A percentile compares a stretch with the other conserved stretches of the same genome.
Conservation (phyloP, 2,113 vertebrate species). For the Ictidomys tridecemlineatus region DNA sequence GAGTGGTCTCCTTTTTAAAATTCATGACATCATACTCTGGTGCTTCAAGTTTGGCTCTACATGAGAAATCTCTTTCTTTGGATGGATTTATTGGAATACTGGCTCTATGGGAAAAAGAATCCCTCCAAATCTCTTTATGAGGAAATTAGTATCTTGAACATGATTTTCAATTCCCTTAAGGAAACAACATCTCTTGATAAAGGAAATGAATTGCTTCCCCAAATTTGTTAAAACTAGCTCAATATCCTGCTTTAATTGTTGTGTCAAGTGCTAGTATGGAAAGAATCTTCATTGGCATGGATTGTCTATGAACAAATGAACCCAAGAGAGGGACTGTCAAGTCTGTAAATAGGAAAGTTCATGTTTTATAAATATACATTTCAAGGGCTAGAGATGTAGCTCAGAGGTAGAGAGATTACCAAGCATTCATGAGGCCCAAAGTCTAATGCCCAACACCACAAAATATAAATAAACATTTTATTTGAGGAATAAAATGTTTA, state of each 20-base stretch:
- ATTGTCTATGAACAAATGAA: conserved; percentile 45
- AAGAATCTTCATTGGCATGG: conserved; percentile 50
- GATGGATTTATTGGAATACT: conserved; percentile 70
- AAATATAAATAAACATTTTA: not conserved
- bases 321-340: not conserved
- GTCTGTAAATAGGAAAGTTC: not conserved
- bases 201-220: conserved; percentile 51
- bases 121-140: conserved; percentile 72
- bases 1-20: conserved; percentile 65
- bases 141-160: conserved; percentile 73
- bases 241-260: conserved; percentile 27
- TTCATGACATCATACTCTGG: conserved; percentile 65
- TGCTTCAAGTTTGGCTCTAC: conserved; percentile 61
- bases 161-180: conserved; percentile 66
- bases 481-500: not conserved
- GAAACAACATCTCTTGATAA: conserved; percentile 50
- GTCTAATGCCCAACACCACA: too few species aligned
- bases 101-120: conserved; percentile 62
- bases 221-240: conserved; percentile 60
- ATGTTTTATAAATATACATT: not conserved
- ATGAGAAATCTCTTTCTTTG: conserved; percentile 63
- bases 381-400: not conserved
- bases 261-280: not conserved
- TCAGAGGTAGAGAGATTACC: too few species aligned
- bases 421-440: too few species aligned